Percentiles rank a stretch among this genome's conserved stretches.
phyloP scores from a whole-genome alignment of 2,797 vertebrate genomes.

The Poliocrania exsul region DNA sequence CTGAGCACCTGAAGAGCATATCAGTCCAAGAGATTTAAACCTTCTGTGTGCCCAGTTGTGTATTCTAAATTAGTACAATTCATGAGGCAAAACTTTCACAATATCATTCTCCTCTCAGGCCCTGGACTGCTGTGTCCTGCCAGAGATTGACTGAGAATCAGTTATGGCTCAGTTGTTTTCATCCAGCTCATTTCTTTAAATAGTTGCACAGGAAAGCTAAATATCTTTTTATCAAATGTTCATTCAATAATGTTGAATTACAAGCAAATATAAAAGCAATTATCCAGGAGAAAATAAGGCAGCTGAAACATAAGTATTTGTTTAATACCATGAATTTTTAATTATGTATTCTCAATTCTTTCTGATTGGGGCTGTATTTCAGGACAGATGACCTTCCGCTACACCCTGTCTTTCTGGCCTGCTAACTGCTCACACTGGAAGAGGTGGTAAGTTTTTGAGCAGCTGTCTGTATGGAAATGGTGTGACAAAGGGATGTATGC shows the following conservation, averaged over 20 bases:
- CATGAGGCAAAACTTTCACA: not conserved
- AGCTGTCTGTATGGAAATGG: not conserved
- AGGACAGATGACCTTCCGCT: not conserved
- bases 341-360: not conserved
- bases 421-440: not conserved
- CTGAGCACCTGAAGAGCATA: not conserved
- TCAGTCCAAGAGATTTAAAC: not conserved
- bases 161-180: accelerated
- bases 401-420: not conserved
- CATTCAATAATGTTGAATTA: not conserved
- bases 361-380: not conserved
- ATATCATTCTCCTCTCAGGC: not conserved
- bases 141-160: accelerated
- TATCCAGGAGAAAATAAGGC: constrained; percentile 17
- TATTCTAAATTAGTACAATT: not conserved
- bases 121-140: accelerated
- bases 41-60: not conserved
- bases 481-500: not conserved
- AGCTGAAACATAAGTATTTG: constrained; percentile 15
- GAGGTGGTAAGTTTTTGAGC: not conserved
- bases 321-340: constrained; percentile 38
- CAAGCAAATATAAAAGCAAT: not conserved
- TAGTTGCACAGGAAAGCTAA: not conserved
- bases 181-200: not conserved
- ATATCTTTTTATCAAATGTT: not conserved